phyloP scores from a whole-genome alignment of 1,140 invertebrate species.

The Eueides isabella region DNA sequence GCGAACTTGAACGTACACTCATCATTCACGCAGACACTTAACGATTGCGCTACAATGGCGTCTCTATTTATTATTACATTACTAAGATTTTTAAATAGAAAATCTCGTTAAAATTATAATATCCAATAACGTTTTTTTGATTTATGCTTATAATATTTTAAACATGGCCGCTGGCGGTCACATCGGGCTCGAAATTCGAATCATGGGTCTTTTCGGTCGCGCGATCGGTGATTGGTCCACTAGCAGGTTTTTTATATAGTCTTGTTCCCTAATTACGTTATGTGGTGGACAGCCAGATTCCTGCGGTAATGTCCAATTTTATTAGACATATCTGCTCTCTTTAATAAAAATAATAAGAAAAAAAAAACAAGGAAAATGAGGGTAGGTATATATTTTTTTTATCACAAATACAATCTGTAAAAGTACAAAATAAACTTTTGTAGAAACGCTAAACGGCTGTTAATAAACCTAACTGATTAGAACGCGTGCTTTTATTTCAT shows the following conservation, averaged over 20 bases:
- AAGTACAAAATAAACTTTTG: slow-evolving; percentile 15
- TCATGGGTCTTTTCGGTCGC: slow-evolving; percentile 41
- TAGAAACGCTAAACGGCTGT: slow-evolving; percentile 14
- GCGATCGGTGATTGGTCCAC: slow-evolving; percentile 64
- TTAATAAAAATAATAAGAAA: not conserved
- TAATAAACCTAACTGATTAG: slow-evolving; percentile 41
- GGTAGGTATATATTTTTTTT: not conserved
- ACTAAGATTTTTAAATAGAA: slow-evolving; percentile 1
- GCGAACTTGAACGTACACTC: not conserved
- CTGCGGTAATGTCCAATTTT: slow-evolving; percentile 47
- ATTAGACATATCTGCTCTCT: slow-evolving; percentile 49
- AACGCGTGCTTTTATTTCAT: slow-evolving; percentile 62
- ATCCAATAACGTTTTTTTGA: slow-evolving; percentile 74
- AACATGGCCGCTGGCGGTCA: slow-evolving; percentile 70
- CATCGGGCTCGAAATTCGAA: slow-evolving; percentile 50
- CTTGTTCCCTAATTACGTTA: slow-evolving; percentile 72
- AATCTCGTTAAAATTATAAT: slow-evolving; percentile 53
- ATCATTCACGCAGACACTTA: no score
- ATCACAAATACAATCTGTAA: not conserved
- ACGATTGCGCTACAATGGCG: not conserved
- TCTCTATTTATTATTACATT: not conserved
- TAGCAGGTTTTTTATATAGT: slow-evolving; percentile 61
- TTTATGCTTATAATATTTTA: slow-evolving; percentile 77
- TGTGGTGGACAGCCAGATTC: slow-evolving; percentile 40
- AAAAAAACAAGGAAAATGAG: not conserved